A percentile compares a stretch with the other conserved stretches of the same genome.
Evolutionary conservation across 1,140 invertebrate genomes (phyloP).

Genomic region (Goniozus legneri): DNA sequence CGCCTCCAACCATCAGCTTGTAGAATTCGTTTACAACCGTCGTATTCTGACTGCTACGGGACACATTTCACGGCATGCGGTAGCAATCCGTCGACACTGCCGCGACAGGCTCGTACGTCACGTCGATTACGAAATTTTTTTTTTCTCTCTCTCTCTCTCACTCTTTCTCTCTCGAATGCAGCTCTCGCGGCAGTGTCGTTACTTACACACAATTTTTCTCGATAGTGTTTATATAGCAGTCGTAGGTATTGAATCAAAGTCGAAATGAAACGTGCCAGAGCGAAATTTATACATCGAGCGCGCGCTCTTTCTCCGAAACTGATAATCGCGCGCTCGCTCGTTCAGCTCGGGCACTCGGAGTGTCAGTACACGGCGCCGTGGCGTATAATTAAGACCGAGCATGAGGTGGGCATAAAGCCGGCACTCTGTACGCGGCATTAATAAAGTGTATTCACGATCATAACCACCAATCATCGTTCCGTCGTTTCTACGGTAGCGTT

Average conservation of each 20-base stretch:
- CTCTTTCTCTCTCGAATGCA: no score
- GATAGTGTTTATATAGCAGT: neutral
- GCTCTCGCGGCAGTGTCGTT: no score
- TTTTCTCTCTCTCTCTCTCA: no score
- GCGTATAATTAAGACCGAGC: slow-evolving; percentile 26
- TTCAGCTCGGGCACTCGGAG: slow-evolving; percentile 3
- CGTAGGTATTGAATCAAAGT: neutral
- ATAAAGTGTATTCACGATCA: slow-evolving; percentile 2
- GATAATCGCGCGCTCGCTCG: neutral
- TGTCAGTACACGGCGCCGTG: slow-evolving; percentile 19
- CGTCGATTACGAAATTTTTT: no score
- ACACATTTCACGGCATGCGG: no score
- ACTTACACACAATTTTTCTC: no score
- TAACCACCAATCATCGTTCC: slow-evolving; percentile 6
- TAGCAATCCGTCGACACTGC: no score
- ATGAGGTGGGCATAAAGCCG: slow-evolving; percentile 11
- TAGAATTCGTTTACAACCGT: slow-evolving; percentile 29
- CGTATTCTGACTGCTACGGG: slow-evolving; percentile 7
- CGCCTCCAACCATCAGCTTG: slow-evolving; percentile 29
- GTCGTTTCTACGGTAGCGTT: neutral
- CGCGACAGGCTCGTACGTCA: no score
- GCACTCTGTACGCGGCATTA: neutral
- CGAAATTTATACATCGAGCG: no score
- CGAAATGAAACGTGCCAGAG: no score
- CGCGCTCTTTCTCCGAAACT: neutral